These are phyloP conservation scores for Branchipolynoe longqiensis DNA, from an alignment of 2,888 invertebrate genomes.

Conservation along the genomic window DNA sequence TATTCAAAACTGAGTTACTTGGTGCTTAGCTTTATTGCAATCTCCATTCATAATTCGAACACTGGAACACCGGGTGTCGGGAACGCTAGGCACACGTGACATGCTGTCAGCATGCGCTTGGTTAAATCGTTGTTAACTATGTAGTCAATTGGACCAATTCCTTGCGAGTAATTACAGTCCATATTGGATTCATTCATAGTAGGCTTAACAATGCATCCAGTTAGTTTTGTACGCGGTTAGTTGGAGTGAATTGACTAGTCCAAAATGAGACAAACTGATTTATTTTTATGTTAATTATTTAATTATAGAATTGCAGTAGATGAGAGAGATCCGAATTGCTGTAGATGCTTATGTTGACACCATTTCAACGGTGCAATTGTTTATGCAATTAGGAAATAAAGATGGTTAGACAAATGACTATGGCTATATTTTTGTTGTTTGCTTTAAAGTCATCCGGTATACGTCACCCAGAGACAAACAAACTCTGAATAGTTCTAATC, in stretches of 20 bases:
- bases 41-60: too few relatives aligned
- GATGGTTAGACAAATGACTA: not conserved
- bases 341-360: conserved; percentile 5
- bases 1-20: too few relatives aligned
- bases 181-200: not conserved
- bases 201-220: not conserved
- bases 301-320: too few relatives aligned
- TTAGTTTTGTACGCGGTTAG: not conserved
- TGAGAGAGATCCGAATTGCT: not conserved
- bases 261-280: not conserved
- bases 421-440: too few relatives aligned
- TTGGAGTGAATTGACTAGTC: not conserved
- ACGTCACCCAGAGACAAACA: too few relatives aligned
- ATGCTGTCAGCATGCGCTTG: too few relatives aligned
- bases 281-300: conserved; percentile 19
- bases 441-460: too few relatives aligned
- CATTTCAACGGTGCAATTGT: not conserved
- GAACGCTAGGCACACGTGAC: too few relatives aligned
- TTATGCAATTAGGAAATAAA: conserved; percentile 43
- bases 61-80: too few relatives aligned
- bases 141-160: conserved; percentile 3
- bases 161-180: not conserved
- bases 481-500: too few relatives aligned
- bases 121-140: too few relatives aligned
- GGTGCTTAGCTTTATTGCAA: too few relatives aligned